Conservation (phyloP, 2,113 vertebrate species). For the Pithys albifrons region DNA sequence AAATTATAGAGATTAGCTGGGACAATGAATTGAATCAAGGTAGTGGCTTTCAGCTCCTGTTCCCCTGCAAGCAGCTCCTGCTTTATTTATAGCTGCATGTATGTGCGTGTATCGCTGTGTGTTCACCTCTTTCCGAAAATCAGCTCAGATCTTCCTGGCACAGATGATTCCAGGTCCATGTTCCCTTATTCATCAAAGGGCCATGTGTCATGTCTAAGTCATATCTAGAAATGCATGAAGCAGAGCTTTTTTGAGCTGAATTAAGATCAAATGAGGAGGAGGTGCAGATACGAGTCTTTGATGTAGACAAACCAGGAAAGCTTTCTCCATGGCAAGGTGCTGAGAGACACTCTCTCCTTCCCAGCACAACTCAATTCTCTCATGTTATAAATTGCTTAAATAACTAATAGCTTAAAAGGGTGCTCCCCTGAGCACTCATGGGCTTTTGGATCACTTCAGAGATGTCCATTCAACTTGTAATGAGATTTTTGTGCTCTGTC, state of each 20-base stretch:
- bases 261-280: conserved; percentile 53
- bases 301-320: conserved; percentile 36
- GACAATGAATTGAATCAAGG: conserved; percentile 28
- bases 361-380: neutral
- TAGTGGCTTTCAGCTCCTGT: conserved; percentile 2
- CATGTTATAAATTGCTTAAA: neutral
- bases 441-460: neutral
- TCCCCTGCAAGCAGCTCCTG: neutral
- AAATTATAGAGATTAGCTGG: conserved; percentile 14
- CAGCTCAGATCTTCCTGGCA: conserved; percentile 19
- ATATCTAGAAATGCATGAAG: neutral
- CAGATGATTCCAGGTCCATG: neutral
- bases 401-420: neutral
- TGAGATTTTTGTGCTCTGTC: neutral
- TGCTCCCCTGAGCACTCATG: neutral
- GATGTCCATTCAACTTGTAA: neutral
- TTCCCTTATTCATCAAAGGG: conserved; percentile 29
- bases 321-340: neutral
- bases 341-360: neutral
- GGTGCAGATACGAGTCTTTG: neutral
- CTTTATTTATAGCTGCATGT: conserved; percentile 37
- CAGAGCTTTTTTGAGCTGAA: conserved; percentile 8
- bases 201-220: neutral
- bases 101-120: neutral
- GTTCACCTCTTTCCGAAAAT: neutral